Evolutionary conservation across 2,113 vertebrate genomes (phyloP), one percentile per base, ranked within the genome.

Genomic region (Oncorhynchus kisutch): DNA sequence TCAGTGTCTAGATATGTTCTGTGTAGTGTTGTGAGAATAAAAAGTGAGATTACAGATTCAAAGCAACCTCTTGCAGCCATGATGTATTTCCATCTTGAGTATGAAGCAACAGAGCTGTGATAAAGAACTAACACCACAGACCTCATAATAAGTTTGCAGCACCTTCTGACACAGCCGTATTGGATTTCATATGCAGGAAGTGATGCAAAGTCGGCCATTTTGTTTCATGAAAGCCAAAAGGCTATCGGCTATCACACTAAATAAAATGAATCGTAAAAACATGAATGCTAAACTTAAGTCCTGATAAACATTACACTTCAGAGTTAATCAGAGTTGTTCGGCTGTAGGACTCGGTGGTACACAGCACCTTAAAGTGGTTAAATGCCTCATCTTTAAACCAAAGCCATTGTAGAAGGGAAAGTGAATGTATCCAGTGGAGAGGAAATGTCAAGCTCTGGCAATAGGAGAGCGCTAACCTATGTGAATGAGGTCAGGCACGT

Each of bases 41-140:
- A 91, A 91, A 85, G 79, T 89, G 75, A 60, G 67, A 80, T 73
- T 77, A 75, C 70, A 88, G 82, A 90, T 87, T 90, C 87, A 90
- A 90, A 91, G 89, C 78, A 72, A 86, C 54, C 78, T 79, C 83
- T 91, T 85, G 85, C 87, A 89, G 86, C 76, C 48, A 34, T 64
- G 79, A 69, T 80, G 78, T 82, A 83, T 82, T 89, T 90, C 85
- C 88, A 87, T 87, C 77, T 87, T 72, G 78, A 86, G 78, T 81
- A 80, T 78, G 76, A 70, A 68, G 70, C 66, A 20, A 75, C 29
- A 67, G 5, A 69, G 78, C 84, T 84, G 82, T 81, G 88, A 72
- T 78, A 80, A 31, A 84, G 49, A 87, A 81, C 76, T 25, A 34
- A 82, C 75, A 88, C 75, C 80, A 70, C 71, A 82, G 90, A 86